Percentiles rank a stretch among this genome's conserved stretches.
phyloP scores from a whole-genome alignment of 1,140 invertebrate species.

The Calliphora vicina region DNA sequence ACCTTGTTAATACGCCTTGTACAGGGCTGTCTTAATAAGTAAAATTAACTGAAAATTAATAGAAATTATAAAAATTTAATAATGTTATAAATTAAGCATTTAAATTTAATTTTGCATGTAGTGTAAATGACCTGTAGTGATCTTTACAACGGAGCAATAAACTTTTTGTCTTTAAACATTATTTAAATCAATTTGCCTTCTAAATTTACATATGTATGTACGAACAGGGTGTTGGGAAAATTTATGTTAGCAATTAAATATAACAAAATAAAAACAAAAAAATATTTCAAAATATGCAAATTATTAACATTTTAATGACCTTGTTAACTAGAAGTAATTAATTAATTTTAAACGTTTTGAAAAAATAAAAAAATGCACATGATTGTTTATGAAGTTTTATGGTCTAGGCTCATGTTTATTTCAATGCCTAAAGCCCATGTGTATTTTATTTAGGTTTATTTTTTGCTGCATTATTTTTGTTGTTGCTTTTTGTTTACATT shows the following conservation, averaged over 20 bases:
- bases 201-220: no score
- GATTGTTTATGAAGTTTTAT: no score
- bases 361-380: not conserved
- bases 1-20: no score
- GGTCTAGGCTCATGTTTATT: not conserved
- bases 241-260: not conserved
- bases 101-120: not conserved
- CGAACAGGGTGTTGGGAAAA: not conserved
- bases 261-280: not conserved
- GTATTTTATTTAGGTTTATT: not conserved
- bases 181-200: not conserved
- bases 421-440: not conserved
- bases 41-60: no score
- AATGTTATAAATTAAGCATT: not conserved
- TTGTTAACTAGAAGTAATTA: constrained; percentile 8
- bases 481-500: not conserved
- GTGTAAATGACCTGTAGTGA: not conserved
- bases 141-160: not conserved
- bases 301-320: constrained; percentile 14
- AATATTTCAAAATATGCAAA: not conserved
- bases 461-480: not conserved
- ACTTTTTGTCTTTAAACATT: not conserved
- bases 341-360: no score
- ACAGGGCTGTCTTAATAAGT: no score
- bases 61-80: no score